Evolutionary conservation across 2,113 vertebrate genomes (phyloP).

Genomic region (Microcebus ravelobensis): DNA sequence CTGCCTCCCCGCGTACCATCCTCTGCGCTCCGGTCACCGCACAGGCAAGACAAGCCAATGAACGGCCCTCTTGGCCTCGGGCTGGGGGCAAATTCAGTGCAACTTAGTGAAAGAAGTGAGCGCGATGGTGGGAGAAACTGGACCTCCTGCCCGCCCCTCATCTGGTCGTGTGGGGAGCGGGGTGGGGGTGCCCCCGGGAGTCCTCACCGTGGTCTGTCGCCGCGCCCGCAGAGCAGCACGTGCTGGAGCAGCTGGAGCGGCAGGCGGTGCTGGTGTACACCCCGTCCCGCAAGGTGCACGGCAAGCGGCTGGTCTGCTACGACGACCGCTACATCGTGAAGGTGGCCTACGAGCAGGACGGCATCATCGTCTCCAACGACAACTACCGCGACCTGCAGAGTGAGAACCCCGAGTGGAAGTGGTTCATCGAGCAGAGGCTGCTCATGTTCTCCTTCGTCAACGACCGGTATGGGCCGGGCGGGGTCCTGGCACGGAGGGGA

Average conservation of each 20-base stretch:
- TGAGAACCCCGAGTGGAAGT: constrained; percentile 94
- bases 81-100: neutral
- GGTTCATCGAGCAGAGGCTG: constrained; percentile 93
- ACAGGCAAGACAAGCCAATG: neutral
- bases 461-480: constrained; percentile 86
- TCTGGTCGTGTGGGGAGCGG: fast-evolving
- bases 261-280: constrained; percentile 92
- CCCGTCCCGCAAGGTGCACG: constrained; percentile 91
- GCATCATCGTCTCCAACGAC: constrained; percentile 95
- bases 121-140: neutral
- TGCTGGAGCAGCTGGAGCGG: constrained; percentile 90
- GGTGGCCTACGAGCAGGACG: constrained; percentile 89
- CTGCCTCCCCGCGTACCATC: too few relatives aligned
- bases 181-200: neutral
- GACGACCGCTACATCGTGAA: constrained; percentile 95
- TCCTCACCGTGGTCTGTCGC: neutral
- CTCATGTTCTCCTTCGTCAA: constrained; percentile 96
- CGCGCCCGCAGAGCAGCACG: constrained; percentile 87
- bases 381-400: constrained; percentile 94
- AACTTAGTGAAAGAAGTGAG: neutral
- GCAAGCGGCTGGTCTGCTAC: constrained; percentile 93
- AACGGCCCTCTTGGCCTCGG: too few relatives aligned
- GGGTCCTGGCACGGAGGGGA: fast-evolving
- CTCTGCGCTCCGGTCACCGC: neutral
- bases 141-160: too few relatives aligned